Percentiles rank a stretch among this genome's conserved stretches.
Conservation (phyloP, 2,888 invertebrate species). For the Agonopterix heracliana region DNA sequence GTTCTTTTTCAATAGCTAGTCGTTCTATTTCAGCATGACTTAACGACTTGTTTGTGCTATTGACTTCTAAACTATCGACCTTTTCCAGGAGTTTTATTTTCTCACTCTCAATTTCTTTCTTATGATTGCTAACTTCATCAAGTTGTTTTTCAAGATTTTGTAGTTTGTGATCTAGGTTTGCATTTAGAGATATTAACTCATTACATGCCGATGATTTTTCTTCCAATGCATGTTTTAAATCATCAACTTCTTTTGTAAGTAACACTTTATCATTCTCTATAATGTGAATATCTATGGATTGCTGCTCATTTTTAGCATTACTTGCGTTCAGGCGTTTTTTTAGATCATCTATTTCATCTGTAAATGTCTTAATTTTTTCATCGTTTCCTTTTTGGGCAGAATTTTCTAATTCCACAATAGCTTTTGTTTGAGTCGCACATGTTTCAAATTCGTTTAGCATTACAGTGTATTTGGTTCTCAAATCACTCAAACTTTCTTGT, state of each 20-base stretch:
- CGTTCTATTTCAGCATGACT: constrained; percentile 20
- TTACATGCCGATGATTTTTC: constrained; percentile 33
- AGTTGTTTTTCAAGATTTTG: constrained; percentile 39
- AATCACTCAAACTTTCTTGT: constrained; percentile 67
- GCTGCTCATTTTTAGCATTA: constrained; percentile 63
- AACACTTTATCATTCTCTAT: constrained; percentile 70
- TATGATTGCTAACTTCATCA: constrained; percentile 30
- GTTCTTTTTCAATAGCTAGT: constrained; percentile 25
- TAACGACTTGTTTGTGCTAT: constrained; percentile 14
- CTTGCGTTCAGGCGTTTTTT: constrained; percentile 47
- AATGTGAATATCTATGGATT: constrained; percentile 70
- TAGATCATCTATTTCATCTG: constrained; percentile 57
- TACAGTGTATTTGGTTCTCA: constrained; percentile 72
- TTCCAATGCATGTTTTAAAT: constrained; percentile 49
- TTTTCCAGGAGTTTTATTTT: constrained; percentile 24
- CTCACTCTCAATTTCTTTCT: constrained; percentile 33
- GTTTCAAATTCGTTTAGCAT: constrained; percentile 61
- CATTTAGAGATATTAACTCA: constrained; percentile 36
- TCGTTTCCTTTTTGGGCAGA: constrained; percentile 39
- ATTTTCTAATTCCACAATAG: constrained; percentile 67
- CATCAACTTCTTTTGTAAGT: constrained; percentile 58
- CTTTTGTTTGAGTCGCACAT: constrained; percentile 62
- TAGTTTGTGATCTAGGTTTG: constrained; percentile 45
- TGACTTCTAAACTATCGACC: constrained; percentile 21
- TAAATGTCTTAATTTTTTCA: constrained; percentile 39